These are phyloP conservation scores for Strix occidentalis DNA, from an alignment of 2,797 vertebrate species.

Conservation along the genomic window DNA sequence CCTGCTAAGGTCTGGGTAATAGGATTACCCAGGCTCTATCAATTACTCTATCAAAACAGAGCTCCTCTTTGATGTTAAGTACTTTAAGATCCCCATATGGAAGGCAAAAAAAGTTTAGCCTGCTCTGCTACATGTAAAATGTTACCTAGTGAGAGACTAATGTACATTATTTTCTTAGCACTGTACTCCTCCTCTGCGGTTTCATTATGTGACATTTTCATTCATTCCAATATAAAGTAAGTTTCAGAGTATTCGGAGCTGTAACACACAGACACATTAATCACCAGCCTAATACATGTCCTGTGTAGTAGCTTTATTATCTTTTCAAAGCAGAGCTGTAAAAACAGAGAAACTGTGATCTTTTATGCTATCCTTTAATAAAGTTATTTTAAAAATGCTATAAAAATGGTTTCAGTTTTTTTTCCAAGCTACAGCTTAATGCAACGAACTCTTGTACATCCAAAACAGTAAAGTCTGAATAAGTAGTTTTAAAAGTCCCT, in stretches of 20 bases:
- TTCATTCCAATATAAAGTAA: slow-evolving; percentile 33
- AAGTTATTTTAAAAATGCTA: slow-evolving; percentile 68
- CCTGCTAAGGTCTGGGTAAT: background rate
- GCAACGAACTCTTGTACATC: slow-evolving; percentile 64
- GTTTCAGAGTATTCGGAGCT: background rate
- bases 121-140: slow-evolving; percentile 11
- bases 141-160: slow-evolving; percentile 18
- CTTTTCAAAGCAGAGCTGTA: slow-evolving; percentile 63
- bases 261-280: slow-evolving; percentile 54
- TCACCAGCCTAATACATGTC: slow-evolving; percentile 54
- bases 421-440: slow-evolving; percentile 56
- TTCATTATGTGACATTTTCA: slow-evolving; percentile 61
- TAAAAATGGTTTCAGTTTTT: slow-evolving; percentile 58
- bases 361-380: slow-evolving; percentile 66
- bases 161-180: slow-evolving; percentile 3
- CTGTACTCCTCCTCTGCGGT: background rate
- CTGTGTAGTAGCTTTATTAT: slow-evolving; percentile 60
- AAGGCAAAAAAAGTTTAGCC: background rate
- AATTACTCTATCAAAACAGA: slow-evolving; percentile 37
- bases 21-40: slow-evolving; percentile 18
- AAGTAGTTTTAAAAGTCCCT: slow-evolving; percentile 75
- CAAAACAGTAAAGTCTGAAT: slow-evolving; percentile 73
- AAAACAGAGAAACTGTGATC: slow-evolving; percentile 67
- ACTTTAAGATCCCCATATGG: slow-evolving; percentile 6
- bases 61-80: slow-evolving; percentile 29